Percentiles rank a stretch among this genome's conserved stretches.
Evolutionary conservation across 35 echinoderm and acorn worm species (phyloP).

Genomic region (Heliocidaris erythrogramma): DNA sequence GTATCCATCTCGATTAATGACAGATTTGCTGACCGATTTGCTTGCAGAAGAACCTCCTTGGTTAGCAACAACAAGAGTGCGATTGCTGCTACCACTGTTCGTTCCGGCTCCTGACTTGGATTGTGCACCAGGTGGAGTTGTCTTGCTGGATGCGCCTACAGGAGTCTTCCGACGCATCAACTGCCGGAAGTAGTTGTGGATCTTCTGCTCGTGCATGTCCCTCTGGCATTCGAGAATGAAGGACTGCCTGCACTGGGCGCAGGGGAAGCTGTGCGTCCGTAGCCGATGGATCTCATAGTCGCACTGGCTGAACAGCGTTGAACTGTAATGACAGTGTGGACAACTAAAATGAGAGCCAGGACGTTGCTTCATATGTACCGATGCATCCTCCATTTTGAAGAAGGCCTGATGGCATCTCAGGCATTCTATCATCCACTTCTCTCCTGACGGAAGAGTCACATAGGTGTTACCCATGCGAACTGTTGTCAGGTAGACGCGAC

Average conservation of each 20-base stretch:
- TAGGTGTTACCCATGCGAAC: constrained; percentile 42
- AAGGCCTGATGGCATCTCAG: constrained; percentile 44
- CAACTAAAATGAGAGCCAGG: constrained; percentile 33
- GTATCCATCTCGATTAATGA: constrained; percentile 18
- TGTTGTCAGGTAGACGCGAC: constrained; percentile 37
- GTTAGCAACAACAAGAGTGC: not conserved
- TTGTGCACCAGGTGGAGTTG: not conserved
- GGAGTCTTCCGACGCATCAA: not conserved
- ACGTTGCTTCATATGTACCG: constrained; percentile 30
- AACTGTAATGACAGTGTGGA: constrained; percentile 38
- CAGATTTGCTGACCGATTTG: not conserved
- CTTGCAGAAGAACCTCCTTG: not conserved
- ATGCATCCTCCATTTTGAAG: constrained; percentile 46
- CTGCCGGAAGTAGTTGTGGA: constrained; percentile 34
- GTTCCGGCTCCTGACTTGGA: not conserved
- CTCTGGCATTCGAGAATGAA: constrained; percentile 41
- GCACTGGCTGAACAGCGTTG: constrained; percentile 43
- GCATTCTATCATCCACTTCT: constrained; percentile 47
- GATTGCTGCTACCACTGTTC: not conserved
- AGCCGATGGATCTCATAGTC: constrained; percentile 44
- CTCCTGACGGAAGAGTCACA: constrained; percentile 36
- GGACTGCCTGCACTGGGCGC: constrained; percentile 41
- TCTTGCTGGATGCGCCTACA: not conserved
- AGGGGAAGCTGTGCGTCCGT: constrained; percentile 36
- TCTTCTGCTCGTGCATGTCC: constrained; percentile 44